Evolutionary conservation across 2,113 vertebrate species (phyloP), one percentile per base, ranked within the genome.

Genomic region (Peromyscus californicus): DNA sequence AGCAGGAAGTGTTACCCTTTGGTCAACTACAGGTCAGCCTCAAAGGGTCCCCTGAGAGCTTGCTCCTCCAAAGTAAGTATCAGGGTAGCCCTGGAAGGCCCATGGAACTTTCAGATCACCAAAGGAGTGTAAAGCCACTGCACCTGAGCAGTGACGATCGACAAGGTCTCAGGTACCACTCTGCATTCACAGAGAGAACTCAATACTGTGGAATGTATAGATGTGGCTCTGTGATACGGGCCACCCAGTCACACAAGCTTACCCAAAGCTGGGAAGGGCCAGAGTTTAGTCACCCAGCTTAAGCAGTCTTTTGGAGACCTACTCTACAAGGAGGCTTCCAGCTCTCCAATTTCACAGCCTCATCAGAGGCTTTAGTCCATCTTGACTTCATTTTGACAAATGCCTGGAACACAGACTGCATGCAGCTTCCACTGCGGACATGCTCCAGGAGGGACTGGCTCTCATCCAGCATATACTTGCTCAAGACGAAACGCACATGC

Each of bases 301-400:
- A 91, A 76, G 94, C 45, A 24, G 94, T 78, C 67, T 91, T 83
- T 94, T 82, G 45, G 65, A 95, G 78, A 78, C 61, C 75, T 2
- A 15, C 80, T 90, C 80, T 91, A 69, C 65, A 61, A 36, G 63
- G 84, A 96, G 36, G 24, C 75, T 82, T 65, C 92, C 85, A 90
- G n/a, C n/a, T 31, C 22, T 92, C 86, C 76, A 79, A 74, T 94
- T 91, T 96, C 48, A 82, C 1, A 1, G 80, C 90, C 86, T 65
- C 51, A 48, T 42, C 26, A 83, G 6, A 84, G 90, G 21, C 88
- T n/a, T 42, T 5, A 39, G 92, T 96, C 89, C 91, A 57, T 61
- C 67, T 76, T 67, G 80, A 91, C 61, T 91, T 94, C 94, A 78
- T 67, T 54, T 75, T 59, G 26, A 69, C 65, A 87, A 93, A 91